phyloP scores from a whole-genome alignment of 2,113 vertebrate species.

The Bungarus multicinctus region DNA sequence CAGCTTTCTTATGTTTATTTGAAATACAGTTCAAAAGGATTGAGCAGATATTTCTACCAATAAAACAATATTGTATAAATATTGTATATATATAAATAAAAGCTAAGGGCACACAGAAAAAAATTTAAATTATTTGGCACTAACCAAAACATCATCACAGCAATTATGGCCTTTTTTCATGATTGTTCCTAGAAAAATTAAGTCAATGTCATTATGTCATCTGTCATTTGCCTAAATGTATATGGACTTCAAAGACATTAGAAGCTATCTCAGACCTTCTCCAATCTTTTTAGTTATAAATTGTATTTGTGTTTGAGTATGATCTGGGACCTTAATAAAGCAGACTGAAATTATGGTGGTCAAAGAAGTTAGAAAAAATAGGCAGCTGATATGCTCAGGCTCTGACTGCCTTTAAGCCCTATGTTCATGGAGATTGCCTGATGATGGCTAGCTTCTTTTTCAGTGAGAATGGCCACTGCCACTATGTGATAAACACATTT shows the following conservation, averaged over 20 bases:
- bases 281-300: background rate
- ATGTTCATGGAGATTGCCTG: background rate
- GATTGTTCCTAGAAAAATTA: background rate
- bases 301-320: background rate
- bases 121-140: conserved; percentile 23
- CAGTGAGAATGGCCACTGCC: background rate
- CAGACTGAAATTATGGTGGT: background rate
- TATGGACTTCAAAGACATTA: background rate
- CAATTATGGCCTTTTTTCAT: background rate
- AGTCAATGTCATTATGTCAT: background rate
- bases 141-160: conserved; percentile 1
- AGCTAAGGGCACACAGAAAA: conserved; percentile 23
- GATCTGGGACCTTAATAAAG: background rate
- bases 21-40: conserved; percentile 65
- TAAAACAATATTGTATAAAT: conserved; percentile 56
- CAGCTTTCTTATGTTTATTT: conserved; percentile 59
- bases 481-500: background rate
- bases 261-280: background rate
- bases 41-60: conserved; percentile 39
- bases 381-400: background rate
- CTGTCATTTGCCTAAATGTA: background rate
- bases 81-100: background rate
- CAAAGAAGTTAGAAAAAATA: background rate
- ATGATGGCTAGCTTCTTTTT: background rate
- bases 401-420: background rate